Evolutionary conservation across 37 sponge, comb jelly and placozoan species (phyloP), one percentile per base, ranked within the genome.

Genomic region (Haliclona indistincta): DNA sequence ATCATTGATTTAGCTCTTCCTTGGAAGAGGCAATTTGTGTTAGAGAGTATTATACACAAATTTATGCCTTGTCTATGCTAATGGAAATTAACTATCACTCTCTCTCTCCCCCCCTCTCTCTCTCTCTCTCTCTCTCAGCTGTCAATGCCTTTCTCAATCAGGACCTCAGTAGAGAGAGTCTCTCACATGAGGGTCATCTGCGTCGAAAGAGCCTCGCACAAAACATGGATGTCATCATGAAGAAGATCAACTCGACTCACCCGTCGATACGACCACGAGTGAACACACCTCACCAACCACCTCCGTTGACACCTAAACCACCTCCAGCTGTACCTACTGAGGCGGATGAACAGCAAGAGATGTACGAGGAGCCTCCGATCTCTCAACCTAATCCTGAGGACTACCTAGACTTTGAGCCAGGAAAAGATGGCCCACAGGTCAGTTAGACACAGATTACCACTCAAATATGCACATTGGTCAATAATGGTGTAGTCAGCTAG

Each of bases 301-400:
- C 61, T 22, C 80, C 60, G n/a, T 76, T 70, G 20, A 62, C 67
- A 56, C 65, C 77, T 42, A 28, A 0, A 13, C 23, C 54, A 6
- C 26, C 26, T 25, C 29, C 53, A 0, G 43, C 64, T 43, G 28
- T 63, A 28, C 37, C 54, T 22, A 11, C 15, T 8, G 56, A 54
- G 13, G 73, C 61, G 47, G 88, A 63, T 11, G 62, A 36, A 23
- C 71, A 67, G 23, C 83, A 77, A 43, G 90, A 84, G 66, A 43
- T 75, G 66, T 89, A 89, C 38, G 90, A 89, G 56, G 84, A 25
- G 7, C 60, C 60, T 7, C 26, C 11, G 60, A 47, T 47, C 15
- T n/a, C n/a, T n/a, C 11, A 58, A 8, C 26, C 22, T 5, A 37
- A 64, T 20, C 51, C 54, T 11, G 73, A 71, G 45, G 82, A 87